A percentile compares a stretch with the other conserved stretches of the same genome.
Conservation (phyloP, 2,113 vertebrate species). For the Ciconia maguari region DNA sequence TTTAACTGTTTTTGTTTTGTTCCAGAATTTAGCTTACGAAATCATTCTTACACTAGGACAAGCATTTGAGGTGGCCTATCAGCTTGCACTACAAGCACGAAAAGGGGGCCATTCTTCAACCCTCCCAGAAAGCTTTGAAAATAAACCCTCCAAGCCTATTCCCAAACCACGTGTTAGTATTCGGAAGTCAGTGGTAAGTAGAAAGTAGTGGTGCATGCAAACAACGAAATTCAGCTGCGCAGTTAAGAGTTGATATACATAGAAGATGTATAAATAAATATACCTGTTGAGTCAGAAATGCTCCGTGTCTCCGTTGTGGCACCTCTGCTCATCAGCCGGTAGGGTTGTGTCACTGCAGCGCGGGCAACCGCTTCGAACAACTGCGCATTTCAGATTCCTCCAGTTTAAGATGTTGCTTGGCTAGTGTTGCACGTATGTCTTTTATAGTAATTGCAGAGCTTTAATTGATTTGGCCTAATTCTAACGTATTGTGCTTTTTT, state of each 20-base stretch:
- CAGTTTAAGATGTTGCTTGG: neutral
- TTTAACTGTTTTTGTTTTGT: conserved; percentile 29
- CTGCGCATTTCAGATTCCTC: neutral
- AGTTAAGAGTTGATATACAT: neutral
- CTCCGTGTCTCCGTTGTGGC: neutral
- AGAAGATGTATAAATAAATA: neutral
- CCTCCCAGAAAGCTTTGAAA: conserved; percentile 97
- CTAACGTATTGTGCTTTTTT: neutral
- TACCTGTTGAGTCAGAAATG: neutral
- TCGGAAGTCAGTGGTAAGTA: conserved; percentile 96
- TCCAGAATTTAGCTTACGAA: conserved; percentile 97
- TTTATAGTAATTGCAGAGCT: neutral
- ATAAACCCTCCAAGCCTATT: conserved; percentile 95
- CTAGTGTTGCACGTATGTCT: neutral
- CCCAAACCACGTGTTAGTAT: conserved; percentile 98
- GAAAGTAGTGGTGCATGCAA: neutral
- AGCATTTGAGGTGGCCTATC: conserved; percentile 98
- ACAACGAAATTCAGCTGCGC: neutral
- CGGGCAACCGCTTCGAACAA: neutral
- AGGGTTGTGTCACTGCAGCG: neutral
- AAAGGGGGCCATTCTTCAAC: conserved; percentile 97
- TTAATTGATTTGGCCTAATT: neutral
- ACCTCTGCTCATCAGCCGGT: neutral
- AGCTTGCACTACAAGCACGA: conserved; percentile 94
- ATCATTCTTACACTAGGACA: conserved; percentile 98